phyloP scores from a whole-genome alignment of 1,140 invertebrate genomes.

The Adoxophyes honmai region DNA sequence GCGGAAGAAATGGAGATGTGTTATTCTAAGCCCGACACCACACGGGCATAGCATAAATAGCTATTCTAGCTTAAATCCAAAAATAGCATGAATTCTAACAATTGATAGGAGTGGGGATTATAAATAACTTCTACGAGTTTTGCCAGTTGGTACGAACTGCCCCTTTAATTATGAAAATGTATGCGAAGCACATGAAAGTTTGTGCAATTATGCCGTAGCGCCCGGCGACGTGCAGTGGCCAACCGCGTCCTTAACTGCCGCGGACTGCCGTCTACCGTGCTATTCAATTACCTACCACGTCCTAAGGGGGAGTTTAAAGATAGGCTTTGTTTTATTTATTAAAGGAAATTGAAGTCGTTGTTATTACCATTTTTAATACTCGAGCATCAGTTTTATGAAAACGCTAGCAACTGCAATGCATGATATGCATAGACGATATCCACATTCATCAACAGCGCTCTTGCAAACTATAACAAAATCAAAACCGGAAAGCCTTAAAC shows the following conservation, averaged over 20 bases:
- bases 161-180: conserved; percentile 75
- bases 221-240: conserved; percentile 43
- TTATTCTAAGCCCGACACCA: too few relatives aligned
- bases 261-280: conserved; percentile 45
- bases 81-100: conserved; percentile 34
- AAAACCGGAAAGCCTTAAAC: too few relatives aligned
- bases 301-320: conserved; percentile 54
- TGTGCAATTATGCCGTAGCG: conserved; percentile 67
- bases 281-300: conserved; percentile 68
- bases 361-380: too few relatives aligned
- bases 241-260: conserved; percentile 59
- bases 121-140: conserved; percentile 57
- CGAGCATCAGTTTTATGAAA: too few relatives aligned
- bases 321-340: conserved; percentile 34
- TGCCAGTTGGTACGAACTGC: conserved; percentile 64
- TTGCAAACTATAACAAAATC: too few relatives aligned
- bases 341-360: background rate
- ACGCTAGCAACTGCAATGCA: too few relatives aligned
- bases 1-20: too few relatives aligned
- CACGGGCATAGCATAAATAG: too few relatives aligned
- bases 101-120: conserved; percentile 42
- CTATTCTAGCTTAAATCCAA: too few relatives aligned
- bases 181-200: conserved; percentile 74
- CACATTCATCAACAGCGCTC: too few relatives aligned
- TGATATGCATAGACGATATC: too few relatives aligned